Conservation (phyloP, 2,888 invertebrate genomes). For the Laspeyria flexula region DNA sequence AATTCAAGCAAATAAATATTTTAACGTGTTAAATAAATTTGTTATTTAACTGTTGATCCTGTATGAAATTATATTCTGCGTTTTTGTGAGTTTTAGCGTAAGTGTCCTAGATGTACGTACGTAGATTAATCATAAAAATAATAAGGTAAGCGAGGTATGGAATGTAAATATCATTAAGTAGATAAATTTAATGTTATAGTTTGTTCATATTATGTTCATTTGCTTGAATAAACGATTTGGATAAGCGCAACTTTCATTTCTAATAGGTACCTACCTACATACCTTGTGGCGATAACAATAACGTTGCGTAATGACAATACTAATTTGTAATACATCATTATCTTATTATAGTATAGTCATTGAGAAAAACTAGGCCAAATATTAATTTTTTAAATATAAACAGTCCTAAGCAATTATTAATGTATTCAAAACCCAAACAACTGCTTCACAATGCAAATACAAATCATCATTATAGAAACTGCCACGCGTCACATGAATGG, state of each 20-base stretch:
- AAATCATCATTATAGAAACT: constrained; percentile 3
- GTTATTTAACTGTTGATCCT: constrained; percentile 46
- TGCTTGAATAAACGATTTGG: constrained; percentile 86
- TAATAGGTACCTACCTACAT: not conserved
- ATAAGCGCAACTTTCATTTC: constrained; percentile 72
- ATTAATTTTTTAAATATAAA: constrained; percentile 13
- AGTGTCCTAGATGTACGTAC: constrained; percentile 75
- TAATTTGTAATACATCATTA: constrained; percentile 28
- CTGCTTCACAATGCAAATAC: not conserved
- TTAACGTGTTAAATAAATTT: constrained; percentile 53
- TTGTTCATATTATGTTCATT: constrained; percentile 86
- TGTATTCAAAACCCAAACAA: constrained; percentile 23
- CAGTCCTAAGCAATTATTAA: constrained; percentile 7
- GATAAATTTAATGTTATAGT: constrained; percentile 86
- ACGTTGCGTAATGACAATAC: constrained; percentile 35
- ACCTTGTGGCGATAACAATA: constrained; percentile 17
- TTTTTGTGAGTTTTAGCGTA: constrained; percentile 71
- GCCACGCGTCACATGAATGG: constrained; percentile 2
- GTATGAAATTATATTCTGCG: constrained; percentile 66
- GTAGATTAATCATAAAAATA: constrained; percentile 67
- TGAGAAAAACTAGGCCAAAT: constrained; percentile 34
- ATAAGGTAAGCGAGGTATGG: constrained; percentile 78
- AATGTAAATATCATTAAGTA: constrained; percentile 86
- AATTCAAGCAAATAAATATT: constrained; percentile 38
- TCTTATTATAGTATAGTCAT: constrained; percentile 30